These are phyloP conservation scores for Chromis chromis DNA, from an alignment of 2,797 vertebrate genomes.

Conservation along the genomic window DNA sequence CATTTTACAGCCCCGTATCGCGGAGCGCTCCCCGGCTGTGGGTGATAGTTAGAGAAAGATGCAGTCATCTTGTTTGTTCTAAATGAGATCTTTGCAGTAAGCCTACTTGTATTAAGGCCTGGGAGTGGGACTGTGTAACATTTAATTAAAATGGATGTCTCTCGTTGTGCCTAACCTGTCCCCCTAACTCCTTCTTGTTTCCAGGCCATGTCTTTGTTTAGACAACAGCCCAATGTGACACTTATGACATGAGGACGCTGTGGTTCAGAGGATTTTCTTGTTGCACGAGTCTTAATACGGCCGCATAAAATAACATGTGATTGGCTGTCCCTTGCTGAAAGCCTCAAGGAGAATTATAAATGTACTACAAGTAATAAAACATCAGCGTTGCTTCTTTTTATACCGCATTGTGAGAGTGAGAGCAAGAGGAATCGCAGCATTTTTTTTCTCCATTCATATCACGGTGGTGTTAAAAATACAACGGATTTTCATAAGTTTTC, in stretches of 20 bases:
- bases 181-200: constrained; percentile 80
- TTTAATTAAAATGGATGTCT: constrained; percentile 87
- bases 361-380: constrained; percentile 69
- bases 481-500: constrained; percentile 73
- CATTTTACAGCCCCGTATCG: constrained; percentile 84
- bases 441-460: constrained; percentile 29
- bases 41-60: constrained; percentile 85
- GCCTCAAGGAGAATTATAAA: constrained; percentile 76
- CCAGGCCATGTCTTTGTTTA: constrained; percentile 83
- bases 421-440: constrained; percentile 24
- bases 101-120: constrained; percentile 83
- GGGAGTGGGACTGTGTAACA: constrained; percentile 80
- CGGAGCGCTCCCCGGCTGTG: constrained; percentile 69
- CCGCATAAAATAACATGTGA: constrained; percentile 68
- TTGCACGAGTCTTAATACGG: constrained; percentile 70
- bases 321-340: constrained; percentile 71
- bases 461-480: constrained; percentile 53
- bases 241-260: constrained; percentile 69
- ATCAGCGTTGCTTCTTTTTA: constrained; percentile 56
- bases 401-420: constrained; percentile 41
- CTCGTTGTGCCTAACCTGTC: constrained; percentile 82
- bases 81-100: constrained; percentile 82
- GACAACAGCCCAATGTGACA: constrained; percentile 79
- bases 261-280: constrained; percentile 73
- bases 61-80: constrained; percentile 86